These are phyloP conservation scores for Epinotia nisella DNA, from an alignment of 2,888 invertebrate genomes.

Conservation along the genomic window DNA sequence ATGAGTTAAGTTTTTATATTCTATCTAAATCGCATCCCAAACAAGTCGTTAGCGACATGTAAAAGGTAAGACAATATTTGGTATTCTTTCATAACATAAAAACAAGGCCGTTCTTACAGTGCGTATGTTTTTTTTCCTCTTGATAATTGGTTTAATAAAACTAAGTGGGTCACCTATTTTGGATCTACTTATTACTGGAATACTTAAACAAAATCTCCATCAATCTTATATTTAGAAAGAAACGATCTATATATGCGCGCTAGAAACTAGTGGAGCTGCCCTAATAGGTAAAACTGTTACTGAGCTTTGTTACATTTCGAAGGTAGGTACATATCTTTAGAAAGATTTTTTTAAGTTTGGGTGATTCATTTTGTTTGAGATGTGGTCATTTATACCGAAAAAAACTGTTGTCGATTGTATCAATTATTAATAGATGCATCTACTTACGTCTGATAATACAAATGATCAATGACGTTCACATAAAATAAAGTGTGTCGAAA, in stretches of 20 bases:
- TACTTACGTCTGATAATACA: too few relatives aligned
- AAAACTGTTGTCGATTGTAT: too few relatives aligned
- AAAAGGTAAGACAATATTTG: background rate
- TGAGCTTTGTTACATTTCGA: too few relatives aligned
- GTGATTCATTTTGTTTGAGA: too few relatives aligned
- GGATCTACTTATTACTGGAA: constrained; percentile 31
- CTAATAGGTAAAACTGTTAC: background rate
- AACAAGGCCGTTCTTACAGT: background rate
- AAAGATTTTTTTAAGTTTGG: too few relatives aligned
- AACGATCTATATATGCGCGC: background rate
- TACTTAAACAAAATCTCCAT: constrained; percentile 31
- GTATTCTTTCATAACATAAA: background rate
- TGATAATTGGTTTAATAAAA: constrained; percentile 15
- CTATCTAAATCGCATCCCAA: background rate
- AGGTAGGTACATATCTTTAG: too few relatives aligned
- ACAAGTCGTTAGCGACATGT: background rate
- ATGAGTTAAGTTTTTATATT: background rate
- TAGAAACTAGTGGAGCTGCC: background rate
- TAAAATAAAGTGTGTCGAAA: too few relatives aligned
- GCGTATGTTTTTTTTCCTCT: constrained; percentile 13
- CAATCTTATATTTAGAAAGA: constrained; percentile 10
- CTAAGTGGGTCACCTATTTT: constrained; percentile 35
- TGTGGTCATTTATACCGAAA: too few relatives aligned
- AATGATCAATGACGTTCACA: too few relatives aligned
- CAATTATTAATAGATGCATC: too few relatives aligned